Evolutionary conservation across 2,113 vertebrate genomes (phyloP).

Genomic region (Kryptolebias marmoratus): DNA sequence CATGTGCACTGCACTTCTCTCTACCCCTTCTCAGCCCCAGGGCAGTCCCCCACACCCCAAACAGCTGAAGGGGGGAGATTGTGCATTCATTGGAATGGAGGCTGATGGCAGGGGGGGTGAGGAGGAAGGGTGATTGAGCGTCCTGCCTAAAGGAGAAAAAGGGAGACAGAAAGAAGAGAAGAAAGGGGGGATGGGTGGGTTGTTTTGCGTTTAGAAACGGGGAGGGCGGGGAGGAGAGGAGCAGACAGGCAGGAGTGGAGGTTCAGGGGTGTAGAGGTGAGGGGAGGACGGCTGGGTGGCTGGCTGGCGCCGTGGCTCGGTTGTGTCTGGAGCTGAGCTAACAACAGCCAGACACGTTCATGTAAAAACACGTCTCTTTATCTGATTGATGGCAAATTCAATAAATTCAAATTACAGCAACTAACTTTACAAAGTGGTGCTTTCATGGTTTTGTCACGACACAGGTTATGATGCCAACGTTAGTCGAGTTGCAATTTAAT

Average conservation of each 20-base stretch:
- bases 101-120: conserved; percentile 44
- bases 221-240: conserved; percentile 45
- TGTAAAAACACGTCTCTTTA: conserved; percentile 8
- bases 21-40: conserved; percentile 58
- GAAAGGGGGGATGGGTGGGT: conserved; percentile 56
- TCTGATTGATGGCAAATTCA: background rate
- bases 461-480: too few species aligned
- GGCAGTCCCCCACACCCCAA: conserved; percentile 49
- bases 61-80: conserved; percentile 68
- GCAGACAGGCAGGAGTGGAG: conserved; percentile 65
- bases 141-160: conserved; percentile 74
- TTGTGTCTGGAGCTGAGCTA: conserved; percentile 52
- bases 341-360: conserved; percentile 36
- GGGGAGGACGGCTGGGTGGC: conserved; percentile 56
- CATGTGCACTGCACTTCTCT: conserved; percentile 48
- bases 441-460: background rate
- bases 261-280: conserved; percentile 61
- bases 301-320: conserved; percentile 64
- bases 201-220: conserved; percentile 70
- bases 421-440: background rate
- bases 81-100: conserved; percentile 82
- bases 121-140: conserved; percentile 76
- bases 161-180: conserved; percentile 45
- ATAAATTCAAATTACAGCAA: background rate
- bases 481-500: too few species aligned